Conservation (phyloP, 1,140 invertebrate species). For the Aradophagus sp. region DNA sequence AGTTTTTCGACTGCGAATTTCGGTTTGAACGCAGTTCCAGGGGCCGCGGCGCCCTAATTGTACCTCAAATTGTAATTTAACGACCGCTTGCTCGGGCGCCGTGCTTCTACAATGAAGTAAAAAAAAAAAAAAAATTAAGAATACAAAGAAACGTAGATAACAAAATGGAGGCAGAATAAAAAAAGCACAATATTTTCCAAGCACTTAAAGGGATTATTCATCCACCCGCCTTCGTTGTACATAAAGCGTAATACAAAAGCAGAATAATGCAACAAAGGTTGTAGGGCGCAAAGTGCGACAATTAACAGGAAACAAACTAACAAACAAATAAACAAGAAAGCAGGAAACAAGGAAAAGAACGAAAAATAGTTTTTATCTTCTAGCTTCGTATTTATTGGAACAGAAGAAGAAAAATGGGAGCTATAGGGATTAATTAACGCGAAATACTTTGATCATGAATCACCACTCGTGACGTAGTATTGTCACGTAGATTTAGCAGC, state of each 20-base stretch:
- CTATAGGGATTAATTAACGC: constrained; percentile 9
- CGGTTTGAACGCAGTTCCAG: constrained; percentile 6
- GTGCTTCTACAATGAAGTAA: no score
- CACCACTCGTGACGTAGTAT: constrained; percentile 3
- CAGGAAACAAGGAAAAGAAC: no score
- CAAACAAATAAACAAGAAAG: no score
- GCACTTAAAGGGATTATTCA: constrained; percentile 22
- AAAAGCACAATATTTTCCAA: constrained; percentile 43
- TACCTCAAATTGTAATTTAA: constrained; percentile 18
- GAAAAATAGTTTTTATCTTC: constrained; percentile 27
- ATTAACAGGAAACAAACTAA: constrained; percentile 15
- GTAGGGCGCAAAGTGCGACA: constrained; percentile 42
- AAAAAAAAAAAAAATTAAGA: constrained; percentile 12
- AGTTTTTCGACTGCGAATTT: constrained; percentile 31
- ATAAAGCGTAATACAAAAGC: constrained; percentile 21
- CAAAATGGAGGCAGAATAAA: no score
- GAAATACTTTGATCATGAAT: constrained; percentile 5
- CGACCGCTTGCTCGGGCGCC: constrained; percentile 15
- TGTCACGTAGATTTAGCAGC: constrained; percentile 24
- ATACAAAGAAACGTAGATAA: no score
- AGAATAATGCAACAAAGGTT: constrained; percentile 26
- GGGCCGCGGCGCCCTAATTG: constrained; percentile 5
- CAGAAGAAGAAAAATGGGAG: constrained; percentile 20
- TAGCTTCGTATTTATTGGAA: constrained; percentile 34
- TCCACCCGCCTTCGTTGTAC: constrained; percentile 32